These are phyloP conservation scores for Pantala flavescens DNA, from an alignment of 1,140 invertebrate genomes.

Conservation along the genomic window DNA sequence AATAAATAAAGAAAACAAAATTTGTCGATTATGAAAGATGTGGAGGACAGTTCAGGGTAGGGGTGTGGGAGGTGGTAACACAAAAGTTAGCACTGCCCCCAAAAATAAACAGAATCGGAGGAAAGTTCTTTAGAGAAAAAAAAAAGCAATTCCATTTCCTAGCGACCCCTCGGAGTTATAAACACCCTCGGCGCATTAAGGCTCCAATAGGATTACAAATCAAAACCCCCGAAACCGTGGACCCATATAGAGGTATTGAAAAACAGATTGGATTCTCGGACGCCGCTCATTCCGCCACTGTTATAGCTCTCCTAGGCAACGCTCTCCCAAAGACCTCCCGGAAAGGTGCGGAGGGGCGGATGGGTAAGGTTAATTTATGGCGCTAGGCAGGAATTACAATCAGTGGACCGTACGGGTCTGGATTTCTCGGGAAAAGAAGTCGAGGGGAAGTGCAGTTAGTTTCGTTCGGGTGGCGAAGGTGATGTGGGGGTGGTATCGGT, in stretches of 20 bases:
- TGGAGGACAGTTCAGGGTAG: too few species aligned
- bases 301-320: not conserved
- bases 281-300: not conserved
- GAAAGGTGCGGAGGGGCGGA: not conserved
- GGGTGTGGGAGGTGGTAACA: too few species aligned
- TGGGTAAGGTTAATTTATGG: not conserved
- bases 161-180: not conserved
- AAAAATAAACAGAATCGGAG: too few species aligned
- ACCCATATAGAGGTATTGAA: not conserved
- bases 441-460: not conserved
- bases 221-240: not conserved
- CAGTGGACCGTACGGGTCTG: not conserved
- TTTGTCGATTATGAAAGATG: too few species aligned
- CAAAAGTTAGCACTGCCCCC: too few species aligned
- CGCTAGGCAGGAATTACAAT: constrained; percentile 8
- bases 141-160: not conserved
- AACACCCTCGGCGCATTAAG: not conserved
- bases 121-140: too few species aligned
- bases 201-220: not conserved
- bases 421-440: not conserved
- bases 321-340: not conserved
- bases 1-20: too few species aligned
- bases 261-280: not conserved
- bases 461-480: not conserved
- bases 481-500: not conserved